A percentile compares a stretch with the other conserved stretches of the same genome.
These are phyloP conservation scores for Hypanus sabinus DNA, from an alignment of 2,113 vertebrate genomes.

Conservation along the genomic window DNA sequence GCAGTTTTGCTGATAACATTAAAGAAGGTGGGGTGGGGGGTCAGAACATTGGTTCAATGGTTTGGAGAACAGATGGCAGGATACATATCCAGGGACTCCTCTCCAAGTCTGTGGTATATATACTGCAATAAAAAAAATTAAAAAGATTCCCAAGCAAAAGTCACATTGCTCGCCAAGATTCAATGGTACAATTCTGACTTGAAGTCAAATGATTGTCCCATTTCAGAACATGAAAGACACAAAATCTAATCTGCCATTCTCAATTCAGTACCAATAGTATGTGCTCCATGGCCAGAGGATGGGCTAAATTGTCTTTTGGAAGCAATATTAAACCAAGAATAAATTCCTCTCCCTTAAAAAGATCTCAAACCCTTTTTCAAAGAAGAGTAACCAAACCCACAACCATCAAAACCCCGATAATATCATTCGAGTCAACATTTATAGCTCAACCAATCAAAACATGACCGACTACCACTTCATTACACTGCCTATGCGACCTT, in stretches of 20 bases:
- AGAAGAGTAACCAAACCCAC: no score
- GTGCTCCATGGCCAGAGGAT: not conserved
- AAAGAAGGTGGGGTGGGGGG: not conserved
- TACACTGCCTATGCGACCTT: not conserved
- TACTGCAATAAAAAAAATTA: not conserved
- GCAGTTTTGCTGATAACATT: not conserved
- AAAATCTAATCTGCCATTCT: not conserved
- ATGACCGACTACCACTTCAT: not conserved
- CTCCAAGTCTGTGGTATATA: not conserved
- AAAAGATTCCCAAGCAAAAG: not conserved
- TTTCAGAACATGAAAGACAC: not conserved
- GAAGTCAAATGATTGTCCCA: no score
- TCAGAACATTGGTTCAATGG: not conserved
- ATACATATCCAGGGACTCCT: not conserved
- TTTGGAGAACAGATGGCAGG: not conserved
- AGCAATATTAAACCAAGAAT: no score
- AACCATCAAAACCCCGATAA: no score
- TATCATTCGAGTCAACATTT: not conserved
- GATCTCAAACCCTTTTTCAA: no score
- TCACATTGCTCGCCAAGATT: not conserved
- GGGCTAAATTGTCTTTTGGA: no score
- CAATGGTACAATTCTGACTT: not conserved
- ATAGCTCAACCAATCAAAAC: not conserved
- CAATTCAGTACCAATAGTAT: not conserved
- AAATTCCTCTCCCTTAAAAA: no score